Conservation (phyloP, 2,888 invertebrate species). For the Sphaerophoria rueppellii region DNA sequence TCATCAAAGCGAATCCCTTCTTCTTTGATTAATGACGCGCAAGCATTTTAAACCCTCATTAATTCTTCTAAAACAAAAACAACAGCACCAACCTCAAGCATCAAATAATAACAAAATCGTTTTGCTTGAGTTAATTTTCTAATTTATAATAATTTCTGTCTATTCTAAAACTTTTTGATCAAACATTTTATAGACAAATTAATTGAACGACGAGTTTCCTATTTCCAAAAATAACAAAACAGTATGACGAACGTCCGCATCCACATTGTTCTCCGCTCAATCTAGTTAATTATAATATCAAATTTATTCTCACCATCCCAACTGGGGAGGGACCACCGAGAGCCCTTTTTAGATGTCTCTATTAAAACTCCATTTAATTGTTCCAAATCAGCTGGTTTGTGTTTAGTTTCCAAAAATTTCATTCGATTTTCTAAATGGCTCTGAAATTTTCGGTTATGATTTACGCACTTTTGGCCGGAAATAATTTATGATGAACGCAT, state of each 20-base stretch:
- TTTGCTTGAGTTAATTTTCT: conserved; percentile 44
- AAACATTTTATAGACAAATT: conserved; percentile 28
- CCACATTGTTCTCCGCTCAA: not conserved
- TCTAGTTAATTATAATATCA: conserved; percentile 23
- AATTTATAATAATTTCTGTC: conserved; percentile 36
- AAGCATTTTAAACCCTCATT: too few species aligned
- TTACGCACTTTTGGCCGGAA: not conserved
- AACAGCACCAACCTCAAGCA: too few species aligned
- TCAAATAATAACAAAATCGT: conserved; percentile 15
- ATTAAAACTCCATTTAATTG: conserved; percentile 19
- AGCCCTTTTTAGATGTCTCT: too few species aligned
- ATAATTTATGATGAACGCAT: conserved; percentile 66
- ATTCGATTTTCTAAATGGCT: too few species aligned
- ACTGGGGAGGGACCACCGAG: not conserved
- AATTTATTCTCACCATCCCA: not conserved
- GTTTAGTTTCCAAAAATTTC: conserved; percentile 7
- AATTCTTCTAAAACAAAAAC: too few species aligned
- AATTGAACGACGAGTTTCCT: conserved; percentile 37
- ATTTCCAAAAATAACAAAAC: not conserved
- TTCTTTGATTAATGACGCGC: too few species aligned
- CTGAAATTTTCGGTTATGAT: conserved; percentile 9
- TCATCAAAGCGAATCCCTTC: too few species aligned
- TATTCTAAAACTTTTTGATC: conserved; percentile 29
- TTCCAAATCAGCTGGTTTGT: conserved; percentile 14
- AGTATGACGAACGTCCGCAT: not conserved